Conservation (phyloP, 2,797 vertebrate genomes). For the Cyclopterus lumpus region DNA sequence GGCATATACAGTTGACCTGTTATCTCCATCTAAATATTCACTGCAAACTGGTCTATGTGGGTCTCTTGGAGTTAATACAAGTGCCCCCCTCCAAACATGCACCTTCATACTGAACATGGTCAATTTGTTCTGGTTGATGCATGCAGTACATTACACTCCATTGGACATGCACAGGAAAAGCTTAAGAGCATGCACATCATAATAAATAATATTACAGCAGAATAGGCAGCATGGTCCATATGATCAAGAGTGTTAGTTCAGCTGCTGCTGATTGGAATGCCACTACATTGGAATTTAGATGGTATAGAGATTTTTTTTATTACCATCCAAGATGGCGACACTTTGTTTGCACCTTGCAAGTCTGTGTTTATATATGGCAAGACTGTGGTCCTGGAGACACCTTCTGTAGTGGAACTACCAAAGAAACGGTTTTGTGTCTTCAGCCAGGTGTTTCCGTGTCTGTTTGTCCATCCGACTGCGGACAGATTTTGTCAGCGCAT, state of each 20-base stretch:
- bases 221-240: not conserved
- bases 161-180: not conserved
- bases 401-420: not conserved
- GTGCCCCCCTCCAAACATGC: not conserved
- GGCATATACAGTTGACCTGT: too few relatives aligned
- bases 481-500: not conserved
- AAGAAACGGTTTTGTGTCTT: not conserved
- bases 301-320: conserved; percentile 2
- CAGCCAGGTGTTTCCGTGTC: too few relatives aligned
- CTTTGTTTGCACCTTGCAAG: too few relatives aligned
- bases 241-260: not conserved
- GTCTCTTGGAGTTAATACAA: not conserved
- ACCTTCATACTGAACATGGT: not conserved
- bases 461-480: too few relatives aligned
- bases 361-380: not conserved
- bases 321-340: too few relatives aligned
- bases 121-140: not conserved
- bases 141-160: not conserved
- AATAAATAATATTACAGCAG: not conserved
- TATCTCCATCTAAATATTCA: too few relatives aligned
- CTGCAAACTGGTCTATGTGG: too few relatives aligned
- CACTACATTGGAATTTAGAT: not conserved
- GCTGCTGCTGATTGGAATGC: not conserved
- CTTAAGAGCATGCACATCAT: not conserved
- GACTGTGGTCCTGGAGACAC: not conserved